Base-by-base conservation (phyloP, 1,140 invertebrate genomes). In the Megathymus violae region DNA sequence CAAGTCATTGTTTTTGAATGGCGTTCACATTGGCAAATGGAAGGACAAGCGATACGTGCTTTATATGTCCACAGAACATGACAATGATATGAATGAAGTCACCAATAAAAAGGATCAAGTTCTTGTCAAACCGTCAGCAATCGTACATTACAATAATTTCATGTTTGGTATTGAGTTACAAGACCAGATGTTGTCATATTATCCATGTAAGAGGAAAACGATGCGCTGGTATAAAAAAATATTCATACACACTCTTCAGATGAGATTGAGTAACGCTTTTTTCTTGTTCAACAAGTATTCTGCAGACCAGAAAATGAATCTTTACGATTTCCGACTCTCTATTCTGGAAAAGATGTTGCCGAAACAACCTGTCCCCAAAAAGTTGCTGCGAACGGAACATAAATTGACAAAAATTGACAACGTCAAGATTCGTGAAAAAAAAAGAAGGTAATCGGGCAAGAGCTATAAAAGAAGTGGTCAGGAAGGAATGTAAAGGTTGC, bases 151-250 rank as follows among this genome's bases (percentile, higher is more conserved):
- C 48, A 80, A 84, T 44, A 60, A 74, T 17, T 68, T 64, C 62
- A 82, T 83, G 75, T 69, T 61, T 4, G 72, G 72, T 0, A 47
- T 82, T 11, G 73, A 83, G 62, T 48, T 52, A 1, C 76, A 84
- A 54, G 76, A 86, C 56, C 81, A 85, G 48, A 75, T 82, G 68
- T 16, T 82, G 1, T 22, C 67, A 1, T 84, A 81, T 58, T 84
- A 88, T 34, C 75, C 80, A 22, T 63, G 64, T 46, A 41, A 82
- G 50, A 64, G 69, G 36, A 84, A 84, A 66, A 77, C 76, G 1
- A 7, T 79, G 19, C 48, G 75, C 1, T 85, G 81, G 82, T 82
- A 83, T 36, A n/a, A 74, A 71, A 16, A 83, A 74, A 46, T 77
- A 0, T 71, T 75, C 46, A 43, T 77, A 10, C 76, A 46, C 22